Evolutionary conservation across 2,888 invertebrate genomes (phyloP).

Genomic region (Archips crataeganus): DNA sequence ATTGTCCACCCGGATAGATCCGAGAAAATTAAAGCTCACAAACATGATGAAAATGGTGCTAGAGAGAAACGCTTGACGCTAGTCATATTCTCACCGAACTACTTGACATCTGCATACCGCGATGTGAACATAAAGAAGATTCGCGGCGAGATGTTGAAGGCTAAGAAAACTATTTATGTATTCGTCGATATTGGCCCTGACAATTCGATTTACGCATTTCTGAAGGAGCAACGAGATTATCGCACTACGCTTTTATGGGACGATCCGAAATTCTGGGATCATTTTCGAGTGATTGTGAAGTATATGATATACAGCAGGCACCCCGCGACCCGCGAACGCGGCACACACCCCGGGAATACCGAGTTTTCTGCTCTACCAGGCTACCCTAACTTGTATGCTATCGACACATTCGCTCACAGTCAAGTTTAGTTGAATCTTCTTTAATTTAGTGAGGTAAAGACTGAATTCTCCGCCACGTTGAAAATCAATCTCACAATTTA

Average conservation of each 20-base stretch:
- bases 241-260: constrained; percentile 70
- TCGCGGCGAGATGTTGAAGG: constrained; percentile 72
- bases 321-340: constrained; percentile 7
- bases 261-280: constrained; percentile 73
- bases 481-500: constrained; percentile 54
- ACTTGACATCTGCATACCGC: constrained; percentile 71
- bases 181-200: constrained; percentile 75
- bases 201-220: constrained; percentile 76
- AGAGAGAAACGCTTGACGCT: constrained; percentile 58
- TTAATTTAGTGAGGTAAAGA: constrained; percentile 81
- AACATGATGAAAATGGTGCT: constrained; percentile 53
- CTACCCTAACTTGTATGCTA: constrained; percentile 57
- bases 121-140: constrained; percentile 78
- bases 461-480: constrained; percentile 73
- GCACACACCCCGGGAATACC: not conserved
- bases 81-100: constrained; percentile 76
- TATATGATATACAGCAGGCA: constrained; percentile 44
- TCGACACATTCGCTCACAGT: constrained; percentile 65
- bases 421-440: constrained; percentile 70
- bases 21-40: constrained; percentile 53
- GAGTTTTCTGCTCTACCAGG: constrained; percentile 59
- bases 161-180: constrained; percentile 70
- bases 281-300: constrained; percentile 59
- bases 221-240: constrained; percentile 73
- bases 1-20: constrained; percentile 50